phyloP scores from a whole-genome alignment of 2,113 vertebrate species.

The Speoplatyrhinus poulsoni region DNA sequence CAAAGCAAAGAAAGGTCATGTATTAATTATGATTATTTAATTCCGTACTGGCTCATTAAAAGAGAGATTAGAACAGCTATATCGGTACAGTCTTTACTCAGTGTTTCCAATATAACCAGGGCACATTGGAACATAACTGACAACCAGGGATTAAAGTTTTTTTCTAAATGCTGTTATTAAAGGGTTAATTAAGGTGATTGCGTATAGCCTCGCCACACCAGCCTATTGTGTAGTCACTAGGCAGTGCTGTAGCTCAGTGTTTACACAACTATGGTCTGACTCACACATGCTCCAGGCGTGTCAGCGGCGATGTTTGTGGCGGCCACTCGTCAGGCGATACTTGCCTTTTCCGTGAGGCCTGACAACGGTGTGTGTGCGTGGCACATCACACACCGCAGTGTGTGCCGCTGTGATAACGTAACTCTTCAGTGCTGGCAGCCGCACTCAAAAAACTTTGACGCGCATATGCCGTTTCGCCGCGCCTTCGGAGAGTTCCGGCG shows the following conservation, averaged over 20 bases:
- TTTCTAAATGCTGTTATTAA: neutral
- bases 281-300: neutral
- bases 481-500: too few species aligned
- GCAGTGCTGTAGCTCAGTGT: neutral
- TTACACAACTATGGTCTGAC: neutral
- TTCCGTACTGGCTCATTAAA: constrained; percentile 47
- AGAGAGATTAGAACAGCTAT: constrained; percentile 52
- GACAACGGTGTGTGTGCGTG: neutral
- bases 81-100: constrained; percentile 22
- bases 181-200: neutral
- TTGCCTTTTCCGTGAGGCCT: neutral
- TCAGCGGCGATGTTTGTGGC: neutral
- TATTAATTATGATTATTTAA: constrained; percentile 63
- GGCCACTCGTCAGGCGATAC: too few species aligned
- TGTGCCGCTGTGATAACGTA: neutral
- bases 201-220: neutral
- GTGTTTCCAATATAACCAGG: constrained; percentile 7
- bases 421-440: neutral
- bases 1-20: constrained; percentile 46
- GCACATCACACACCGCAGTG: neutral
- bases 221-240: neutral
- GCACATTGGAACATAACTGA: neutral
- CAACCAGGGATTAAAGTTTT: neutral
- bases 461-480: neutral
- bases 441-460: neutral